These are phyloP conservation scores for Protophormia terraenovae DNA, from an alignment of 2,888 invertebrate genomes.

Conservation along the genomic window DNA sequence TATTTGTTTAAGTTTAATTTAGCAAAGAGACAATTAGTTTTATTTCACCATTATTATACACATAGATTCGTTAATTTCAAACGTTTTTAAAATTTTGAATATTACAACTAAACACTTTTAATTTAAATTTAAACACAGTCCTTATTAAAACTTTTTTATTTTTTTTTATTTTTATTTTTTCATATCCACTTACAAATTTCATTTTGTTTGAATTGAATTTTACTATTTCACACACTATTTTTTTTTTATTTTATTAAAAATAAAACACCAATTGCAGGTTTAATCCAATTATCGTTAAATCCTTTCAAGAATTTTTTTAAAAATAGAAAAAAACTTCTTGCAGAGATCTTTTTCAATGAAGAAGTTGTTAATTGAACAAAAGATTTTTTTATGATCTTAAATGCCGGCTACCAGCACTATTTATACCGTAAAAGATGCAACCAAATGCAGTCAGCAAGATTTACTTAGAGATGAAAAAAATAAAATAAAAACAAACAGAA, in stretches of 20 bases:
- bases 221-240: slow-evolving; percentile 52
- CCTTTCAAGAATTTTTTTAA: slow-evolving; percentile 49
- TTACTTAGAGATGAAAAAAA: slow-evolving; percentile 47
- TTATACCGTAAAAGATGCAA: slow-evolving; percentile 75
- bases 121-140: slow-evolving; percentile 8
- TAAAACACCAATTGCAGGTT: not conserved
- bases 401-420: slow-evolving; percentile 80
- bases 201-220: slow-evolving; percentile 69
- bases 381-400: slow-evolving; percentile 80
- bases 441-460: slow-evolving; percentile 54
- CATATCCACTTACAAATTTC: slow-evolving; percentile 76
- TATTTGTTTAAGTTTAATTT: too few relatives aligned
- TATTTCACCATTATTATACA: too few relatives aligned
- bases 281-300: slow-evolving; percentile 20
- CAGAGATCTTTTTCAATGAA: slow-evolving; percentile 54
- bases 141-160: slow-evolving; percentile 2
- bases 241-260: not conserved
- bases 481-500: slow-evolving; percentile 45
- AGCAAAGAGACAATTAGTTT: too few relatives aligned
- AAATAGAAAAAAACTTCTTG: slow-evolving; percentile 41
- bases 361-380: slow-evolving; percentile 79
- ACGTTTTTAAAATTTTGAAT: not conserved
- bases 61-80: too few relatives aligned
- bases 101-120: not conserved
- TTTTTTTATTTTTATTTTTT: not conserved